phyloP scores from a whole-genome alignment of 1,140 invertebrate genomes.

The Penaeus indicus region DNA sequence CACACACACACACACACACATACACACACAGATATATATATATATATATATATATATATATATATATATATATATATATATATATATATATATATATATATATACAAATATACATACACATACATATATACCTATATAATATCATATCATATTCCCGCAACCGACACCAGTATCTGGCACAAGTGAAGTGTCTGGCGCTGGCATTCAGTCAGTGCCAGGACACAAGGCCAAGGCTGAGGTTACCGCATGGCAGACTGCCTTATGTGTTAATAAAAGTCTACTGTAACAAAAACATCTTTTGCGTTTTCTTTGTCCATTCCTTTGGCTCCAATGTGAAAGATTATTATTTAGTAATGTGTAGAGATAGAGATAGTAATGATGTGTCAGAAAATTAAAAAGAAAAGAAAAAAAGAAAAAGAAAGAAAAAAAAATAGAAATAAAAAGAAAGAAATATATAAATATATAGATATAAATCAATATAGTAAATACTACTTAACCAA shows the following conservation, averaged over 20 bases:
- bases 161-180: no score
- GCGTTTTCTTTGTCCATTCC: background rate
- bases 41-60: conserved; percentile 30
- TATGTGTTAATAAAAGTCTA: conserved; percentile 34
- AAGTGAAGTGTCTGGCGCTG: no score
- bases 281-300: no score
- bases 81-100: background rate
- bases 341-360: no score
- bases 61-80: background rate
- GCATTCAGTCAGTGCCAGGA: no score
- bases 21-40: conserved; percentile 26
- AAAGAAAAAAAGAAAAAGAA: background rate
- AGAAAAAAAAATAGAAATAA: background rate
- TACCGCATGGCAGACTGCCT: conserved; percentile 30
- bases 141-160: no score
- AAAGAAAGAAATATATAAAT: no score
- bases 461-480: background rate
- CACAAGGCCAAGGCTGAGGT: background rate
- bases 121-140: background rate
- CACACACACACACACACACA: no score
- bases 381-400: no score
- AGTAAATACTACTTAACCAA: no score
- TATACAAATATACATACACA: background rate
- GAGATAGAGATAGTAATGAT: background rate
- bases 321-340: no score